phyloP scores from a whole-genome alignment of 1,140 invertebrate species.

The Cotesia typhae region DNA sequence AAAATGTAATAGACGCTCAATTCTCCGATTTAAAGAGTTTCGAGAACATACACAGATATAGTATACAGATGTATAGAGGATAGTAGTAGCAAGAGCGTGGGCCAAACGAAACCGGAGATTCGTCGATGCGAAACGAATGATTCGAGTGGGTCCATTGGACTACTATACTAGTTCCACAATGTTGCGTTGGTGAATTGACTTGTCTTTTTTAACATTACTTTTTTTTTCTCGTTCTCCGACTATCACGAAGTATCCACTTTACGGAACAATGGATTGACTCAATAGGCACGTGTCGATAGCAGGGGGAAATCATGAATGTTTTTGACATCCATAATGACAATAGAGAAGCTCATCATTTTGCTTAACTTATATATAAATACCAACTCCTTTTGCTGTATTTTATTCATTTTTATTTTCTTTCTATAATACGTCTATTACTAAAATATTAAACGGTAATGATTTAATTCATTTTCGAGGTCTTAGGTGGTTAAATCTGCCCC shows the following conservation, averaged over 20 bases:
- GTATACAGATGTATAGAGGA: constrained; percentile 4
- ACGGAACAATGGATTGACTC: constrained; percentile 27
- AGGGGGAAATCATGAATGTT: constrained; percentile 31
- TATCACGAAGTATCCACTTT: constrained; percentile 27
- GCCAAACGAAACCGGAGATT: constrained; percentile 13
- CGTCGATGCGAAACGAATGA: constrained; percentile 35
- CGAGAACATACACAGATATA: not conserved
- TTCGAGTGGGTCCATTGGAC: constrained; percentile 25
- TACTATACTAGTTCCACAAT: constrained; percentile 22
- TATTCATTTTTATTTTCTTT: not conserved
- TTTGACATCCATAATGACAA: constrained; percentile 29
- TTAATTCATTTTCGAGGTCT: no score
- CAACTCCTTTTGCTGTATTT: no score
- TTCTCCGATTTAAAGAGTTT: not conserved
- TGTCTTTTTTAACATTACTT: constrained; percentile 7
- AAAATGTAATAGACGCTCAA: not conserved
- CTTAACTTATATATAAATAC: not conserved
- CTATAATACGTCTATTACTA: no score
- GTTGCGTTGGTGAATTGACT: constrained; percentile 4
- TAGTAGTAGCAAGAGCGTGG: not conserved
- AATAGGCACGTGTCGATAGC: constrained; percentile 34
- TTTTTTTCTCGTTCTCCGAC: constrained; percentile 4
- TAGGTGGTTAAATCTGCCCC: no score
- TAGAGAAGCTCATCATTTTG: not conserved
- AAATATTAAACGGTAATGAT: no score